Evolutionary conservation across 1,140 invertebrate genomes (phyloP).

Genomic region (Caenorhabditis tropicalis): DNA sequence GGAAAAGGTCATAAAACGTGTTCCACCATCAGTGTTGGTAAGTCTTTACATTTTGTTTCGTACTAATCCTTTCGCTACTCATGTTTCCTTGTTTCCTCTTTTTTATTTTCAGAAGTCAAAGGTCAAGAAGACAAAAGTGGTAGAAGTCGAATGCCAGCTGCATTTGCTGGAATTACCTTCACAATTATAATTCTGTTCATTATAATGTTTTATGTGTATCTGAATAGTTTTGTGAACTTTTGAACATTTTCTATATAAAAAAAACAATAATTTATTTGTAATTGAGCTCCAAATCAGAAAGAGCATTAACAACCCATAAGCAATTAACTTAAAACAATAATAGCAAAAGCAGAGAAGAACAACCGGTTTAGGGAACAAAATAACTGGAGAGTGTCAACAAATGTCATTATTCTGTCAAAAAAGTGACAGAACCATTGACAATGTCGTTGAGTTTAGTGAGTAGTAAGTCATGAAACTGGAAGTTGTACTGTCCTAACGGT

Average conservation of each 20-base stretch:
- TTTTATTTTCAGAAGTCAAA: background rate
- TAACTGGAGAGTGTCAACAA: constrained; percentile 27
- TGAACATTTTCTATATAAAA: background rate
- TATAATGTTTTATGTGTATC: background rate
- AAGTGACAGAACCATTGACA: background rate
- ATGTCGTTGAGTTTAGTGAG: background rate
- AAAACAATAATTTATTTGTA: background rate
- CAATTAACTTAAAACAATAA: background rate
- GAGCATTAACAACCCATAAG: constrained; percentile 10
- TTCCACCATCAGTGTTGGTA: constrained; percentile 36
- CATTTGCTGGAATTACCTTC: background rate
- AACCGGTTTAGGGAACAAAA: constrained; percentile 35
- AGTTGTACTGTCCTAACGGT: constrained; percentile 22
- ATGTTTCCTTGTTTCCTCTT: background rate
- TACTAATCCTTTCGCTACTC: background rate
- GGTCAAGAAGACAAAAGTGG: background rate
- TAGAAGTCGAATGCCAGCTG: background rate
- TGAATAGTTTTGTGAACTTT: constrained; percentile 14
- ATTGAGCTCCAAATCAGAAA: background rate
- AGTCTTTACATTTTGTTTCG: background rate
- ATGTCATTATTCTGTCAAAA: constrained; percentile 11
- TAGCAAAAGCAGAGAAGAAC: background rate
- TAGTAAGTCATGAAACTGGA: background rate
- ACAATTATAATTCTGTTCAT: background rate
- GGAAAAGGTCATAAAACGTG: constrained; percentile 31